Conservation (phyloP, 1,140 invertebrate genomes). For the Trialeurodes vaporariorum region DNA sequence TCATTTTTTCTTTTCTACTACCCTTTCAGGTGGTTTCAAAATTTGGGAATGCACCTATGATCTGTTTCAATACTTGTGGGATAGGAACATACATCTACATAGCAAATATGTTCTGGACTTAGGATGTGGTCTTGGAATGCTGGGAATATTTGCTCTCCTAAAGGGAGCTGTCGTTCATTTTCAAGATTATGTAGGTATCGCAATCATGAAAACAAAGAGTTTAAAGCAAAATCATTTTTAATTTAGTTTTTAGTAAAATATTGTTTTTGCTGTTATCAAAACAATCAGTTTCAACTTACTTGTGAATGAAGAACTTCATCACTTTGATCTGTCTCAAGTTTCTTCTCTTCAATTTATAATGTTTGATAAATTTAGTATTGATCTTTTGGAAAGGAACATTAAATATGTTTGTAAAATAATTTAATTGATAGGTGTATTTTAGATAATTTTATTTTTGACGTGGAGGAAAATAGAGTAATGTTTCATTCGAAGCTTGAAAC, state of each 20-base stretch:
- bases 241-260: slow-evolving; percentile 4
- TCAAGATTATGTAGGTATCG: slow-evolving; percentile 75
- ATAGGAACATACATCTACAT: slow-evolving; percentile 35
- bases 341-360: too few relatives aligned
- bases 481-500: too few relatives aligned
- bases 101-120: slow-evolving; percentile 57
- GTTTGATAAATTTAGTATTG: too few relatives aligned
- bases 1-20: too few relatives aligned
- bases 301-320: too few relatives aligned
- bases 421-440: too few relatives aligned
- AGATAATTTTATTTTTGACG: too few relatives aligned
- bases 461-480: too few relatives aligned
- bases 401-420: too few relatives aligned
- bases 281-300: too few relatives aligned
- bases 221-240: background rate
- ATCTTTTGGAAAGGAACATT: too few relatives aligned
- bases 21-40: slow-evolving; percentile 70
- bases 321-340: too few relatives aligned
- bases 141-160: slow-evolving; percentile 58
- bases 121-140: slow-evolving; percentile 73
- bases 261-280: background rate
- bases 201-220: background rate
- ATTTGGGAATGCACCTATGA: slow-evolving; percentile 82
- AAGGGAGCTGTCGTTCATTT: slow-evolving; percentile 60
- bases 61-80: slow-evolving; percentile 47